Evolutionary conservation across 2,888 invertebrate species (phyloP).

Genomic region (Heliconius ismenius): DNA sequence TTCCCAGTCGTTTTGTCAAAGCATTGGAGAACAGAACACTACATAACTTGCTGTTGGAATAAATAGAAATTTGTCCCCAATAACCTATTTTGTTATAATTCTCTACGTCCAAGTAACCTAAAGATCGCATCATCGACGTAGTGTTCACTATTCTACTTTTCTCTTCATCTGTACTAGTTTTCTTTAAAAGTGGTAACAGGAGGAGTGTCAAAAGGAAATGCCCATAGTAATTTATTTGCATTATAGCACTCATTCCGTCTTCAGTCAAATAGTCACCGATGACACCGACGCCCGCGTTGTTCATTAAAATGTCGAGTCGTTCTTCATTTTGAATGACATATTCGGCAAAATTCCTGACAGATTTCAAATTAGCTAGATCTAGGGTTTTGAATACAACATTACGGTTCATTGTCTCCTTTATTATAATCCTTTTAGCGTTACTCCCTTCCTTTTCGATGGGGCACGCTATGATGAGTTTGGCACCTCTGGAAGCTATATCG

Average conservation of each 20-base stretch:
- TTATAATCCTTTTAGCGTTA: slow-evolving; percentile 79
- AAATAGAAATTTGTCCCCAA: slow-evolving; percentile 68
- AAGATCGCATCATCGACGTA: slow-evolving; percentile 86
- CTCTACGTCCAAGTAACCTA: slow-evolving; percentile 84
- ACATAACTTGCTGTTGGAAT: slow-evolving; percentile 86
- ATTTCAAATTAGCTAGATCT: slow-evolving; percentile 85
- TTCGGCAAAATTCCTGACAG: slow-evolving; percentile 42
- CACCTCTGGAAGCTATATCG: slow-evolving; percentile 63
- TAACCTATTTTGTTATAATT: slow-evolving; percentile 80
- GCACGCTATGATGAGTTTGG: slow-evolving; percentile 63
- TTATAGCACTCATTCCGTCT: slow-evolving; percentile 91
- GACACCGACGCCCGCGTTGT: slow-evolving; percentile 91
- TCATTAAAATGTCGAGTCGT: slow-evolving; percentile 89
- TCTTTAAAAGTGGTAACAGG: slow-evolving; percentile 88
- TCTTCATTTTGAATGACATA: slow-evolving; percentile 51
- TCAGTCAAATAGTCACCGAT: slow-evolving; percentile 81
- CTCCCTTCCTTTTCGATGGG: slow-evolving; percentile 60
- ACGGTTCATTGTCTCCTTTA: slow-evolving; percentile 82
- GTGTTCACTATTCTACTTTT: slow-evolving; percentile 88
- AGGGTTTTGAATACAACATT: slow-evolving; percentile 85
- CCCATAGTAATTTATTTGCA: slow-evolving; percentile 96
- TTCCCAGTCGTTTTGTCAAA: slow-evolving; percentile 82
- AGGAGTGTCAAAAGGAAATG: slow-evolving; percentile 94
- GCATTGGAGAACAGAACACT: slow-evolving; percentile 86
- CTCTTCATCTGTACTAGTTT: slow-evolving; percentile 68